Evolutionary conservation across 2,113 vertebrate genomes (phyloP), one percentile per base, ranked within the genome.

Genomic region (Asarcornis scutulata): DNA sequence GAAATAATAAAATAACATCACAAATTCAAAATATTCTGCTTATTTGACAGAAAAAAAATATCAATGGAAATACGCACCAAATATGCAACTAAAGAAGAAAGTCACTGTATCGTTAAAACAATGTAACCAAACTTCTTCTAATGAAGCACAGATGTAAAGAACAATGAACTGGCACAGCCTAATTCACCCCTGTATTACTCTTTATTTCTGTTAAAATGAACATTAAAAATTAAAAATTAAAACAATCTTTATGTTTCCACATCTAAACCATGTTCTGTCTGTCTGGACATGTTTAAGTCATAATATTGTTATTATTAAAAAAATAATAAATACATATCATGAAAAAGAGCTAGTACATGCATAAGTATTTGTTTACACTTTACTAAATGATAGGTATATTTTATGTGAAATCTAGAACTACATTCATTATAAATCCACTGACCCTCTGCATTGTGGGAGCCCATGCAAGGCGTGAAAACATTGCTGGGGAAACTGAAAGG

Each of bases 141-240:
- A 98, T 95, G 95, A 98, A 97, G 78, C 97, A 96, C 98, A 98
- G 97, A 98, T 98, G 98, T 97, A 98, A 95, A 97, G 86, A 93
- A 82, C 58, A 96, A 95, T 60, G 68, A 97, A 95, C 93, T 96
- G 96, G 97, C 96, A 97, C 87, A 94, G 94, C 67, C 92, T 96
- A 69, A 90, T 89, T 96, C 86, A 73, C 62, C 46, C 67, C 56
- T 84, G 67, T 83, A 85, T 86, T 96, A 21, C 29, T 89, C 85
- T 67, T 64, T 89, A 44, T 22, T 91, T 67, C 81, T 90, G 87
- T 62, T 92, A 88, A 94, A 96, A 91, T 69, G 92, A 93, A 83
- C 46, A 60, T 7, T n/a, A n/a, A n/a, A n/a, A n/a, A n/a, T 95
- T 91, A 52, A 79, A 78, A 92, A 93, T 42, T 58, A 85, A 80